A percentile compares a stretch with the other conserved stretches of the same genome.
Conservation (phyloP, 2,888 invertebrate species). For the Colostygia pectinataria region DNA sequence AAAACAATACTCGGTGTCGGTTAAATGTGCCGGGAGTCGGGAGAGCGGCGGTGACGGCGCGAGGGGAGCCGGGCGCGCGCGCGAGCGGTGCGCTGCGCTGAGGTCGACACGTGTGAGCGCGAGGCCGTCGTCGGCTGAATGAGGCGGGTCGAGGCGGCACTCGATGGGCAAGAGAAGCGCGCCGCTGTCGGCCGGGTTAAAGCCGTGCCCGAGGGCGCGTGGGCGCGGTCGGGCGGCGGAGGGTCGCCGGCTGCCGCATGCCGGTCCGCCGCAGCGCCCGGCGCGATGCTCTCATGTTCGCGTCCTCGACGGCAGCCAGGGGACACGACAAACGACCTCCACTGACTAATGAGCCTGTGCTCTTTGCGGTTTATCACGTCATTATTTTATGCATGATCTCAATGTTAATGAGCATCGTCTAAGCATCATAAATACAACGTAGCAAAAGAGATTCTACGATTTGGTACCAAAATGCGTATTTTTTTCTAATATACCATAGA, state of each 20-base stretch:
- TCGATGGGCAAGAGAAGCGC: slow-evolving; percentile 47
- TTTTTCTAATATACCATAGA: too few relatives aligned
- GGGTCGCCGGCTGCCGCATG: slow-evolving; percentile 43
- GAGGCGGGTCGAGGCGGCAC: slow-evolving; percentile 49
- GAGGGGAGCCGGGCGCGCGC: slow-evolving; percentile 49
- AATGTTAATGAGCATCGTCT: slow-evolving; percentile 33
- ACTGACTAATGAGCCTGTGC: slow-evolving; percentile 54
- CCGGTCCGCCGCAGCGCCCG: slow-evolving; percentile 7
- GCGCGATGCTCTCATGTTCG: slow-evolving; percentile 65
- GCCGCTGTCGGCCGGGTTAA: slow-evolving; percentile 53
- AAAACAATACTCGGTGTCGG: slow-evolving; percentile 77
- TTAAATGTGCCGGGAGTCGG: slow-evolving; percentile 71
- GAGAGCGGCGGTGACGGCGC: slow-evolving; percentile 54
- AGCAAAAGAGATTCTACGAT: neutral
- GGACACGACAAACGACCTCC: slow-evolving; percentile 53
- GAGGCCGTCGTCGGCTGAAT: slow-evolving; percentile 77
- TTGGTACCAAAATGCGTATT: too few relatives aligned
- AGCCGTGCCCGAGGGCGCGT: slow-evolving; percentile 56
- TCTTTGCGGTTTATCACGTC: slow-evolving; percentile 44
- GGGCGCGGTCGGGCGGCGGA: slow-evolving; percentile 68
- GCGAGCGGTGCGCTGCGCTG: slow-evolving; percentile 39
- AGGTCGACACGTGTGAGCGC: slow-evolving; percentile 67
- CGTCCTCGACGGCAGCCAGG: slow-evolving; percentile 47
- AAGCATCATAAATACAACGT: slow-evolving; percentile 20
- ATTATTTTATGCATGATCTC: slow-evolving; percentile 39